phyloP scores from a whole-genome alignment of 1,140 invertebrate genomes.

The Drosophila guanche region DNA sequence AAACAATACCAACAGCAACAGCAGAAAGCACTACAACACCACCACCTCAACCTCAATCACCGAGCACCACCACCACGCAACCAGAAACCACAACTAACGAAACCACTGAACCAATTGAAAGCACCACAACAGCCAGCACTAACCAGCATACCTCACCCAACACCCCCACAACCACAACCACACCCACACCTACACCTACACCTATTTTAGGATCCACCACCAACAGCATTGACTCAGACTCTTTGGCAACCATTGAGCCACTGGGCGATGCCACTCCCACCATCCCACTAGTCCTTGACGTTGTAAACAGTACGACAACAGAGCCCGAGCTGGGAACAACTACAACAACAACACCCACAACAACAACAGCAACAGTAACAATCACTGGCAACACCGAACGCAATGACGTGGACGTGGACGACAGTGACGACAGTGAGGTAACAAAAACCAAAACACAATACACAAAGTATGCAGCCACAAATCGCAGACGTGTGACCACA shows the following conservation, averaged over 20 bases:
- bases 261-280: conserved; percentile 22
- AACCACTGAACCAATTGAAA: conserved; percentile 80
- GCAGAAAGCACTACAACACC: conserved; percentile 41
- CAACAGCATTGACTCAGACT: conserved; percentile 37
- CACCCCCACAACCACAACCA: conserved; percentile 78
- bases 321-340: conserved; percentile 63
- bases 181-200: conserved; percentile 43
- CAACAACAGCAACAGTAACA: conserved; percentile 28
- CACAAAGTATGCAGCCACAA: conserved; percentile 47
- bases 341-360: conserved; percentile 34
- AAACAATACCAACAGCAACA: conserved; percentile 55
- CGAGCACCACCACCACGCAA: conserved; percentile 37
- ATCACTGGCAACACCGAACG: conserved; percentile 30
- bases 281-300: conserved; percentile 41
- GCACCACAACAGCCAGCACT: conserved; percentile 74
- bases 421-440: conserved; percentile 65
- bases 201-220: conserved; percentile 40
- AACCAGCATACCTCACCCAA: conserved; percentile 61
- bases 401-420: conserved; percentile 47
- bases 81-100: conserved; percentile 65
- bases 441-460: conserved; percentile 58
- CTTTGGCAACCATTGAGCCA: conserved; percentile 30
- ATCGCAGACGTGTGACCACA: conserved; percentile 48
- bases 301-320: conserved; percentile 44
- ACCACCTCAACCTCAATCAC: conserved; percentile 54